These are phyloP conservation scores for Patella depressa DNA, from an alignment of 2,888 invertebrate genomes.

Conservation along the genomic window DNA sequence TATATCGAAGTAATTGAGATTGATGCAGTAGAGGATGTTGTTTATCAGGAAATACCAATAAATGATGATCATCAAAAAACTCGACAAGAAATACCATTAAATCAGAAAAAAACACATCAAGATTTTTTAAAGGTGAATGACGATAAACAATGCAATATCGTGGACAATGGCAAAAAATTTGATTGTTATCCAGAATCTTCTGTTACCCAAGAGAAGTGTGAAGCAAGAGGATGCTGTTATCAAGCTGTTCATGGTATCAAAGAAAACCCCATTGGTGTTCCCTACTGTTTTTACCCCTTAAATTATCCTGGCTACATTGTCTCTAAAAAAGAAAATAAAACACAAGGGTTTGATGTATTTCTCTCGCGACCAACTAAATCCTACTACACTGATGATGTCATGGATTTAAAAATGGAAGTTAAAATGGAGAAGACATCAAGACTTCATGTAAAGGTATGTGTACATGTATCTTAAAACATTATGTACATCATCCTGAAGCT, in stretches of 20 bases:
- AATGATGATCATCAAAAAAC: neutral
- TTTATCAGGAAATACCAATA: neutral
- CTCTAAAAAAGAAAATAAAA: constrained; percentile 24
- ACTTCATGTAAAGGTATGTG: constrained; percentile 51
- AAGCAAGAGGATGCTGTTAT: constrained; percentile 49
- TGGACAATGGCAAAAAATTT: constrained; percentile 42
- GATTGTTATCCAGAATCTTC: constrained; percentile 52
- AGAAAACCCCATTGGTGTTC: constrained; percentile 38
- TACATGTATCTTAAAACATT: too few species aligned
- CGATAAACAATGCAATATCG: constrained; percentile 30
- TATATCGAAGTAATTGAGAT: neutral
- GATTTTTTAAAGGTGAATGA: neutral
- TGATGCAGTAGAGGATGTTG: neutral
- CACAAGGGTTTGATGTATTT: constrained; percentile 33
- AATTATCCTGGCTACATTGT: constrained; percentile 44
- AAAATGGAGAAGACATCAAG: constrained; percentile 45
- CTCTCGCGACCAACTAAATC: constrained; percentile 38
- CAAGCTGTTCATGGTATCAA: constrained; percentile 19
- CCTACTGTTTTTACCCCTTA: constrained; percentile 51
- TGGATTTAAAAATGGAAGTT: constrained; percentile 44
- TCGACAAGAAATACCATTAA: neutral
- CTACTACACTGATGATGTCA: constrained; percentile 45
- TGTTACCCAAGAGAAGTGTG: constrained; percentile 36
- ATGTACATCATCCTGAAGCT: too few species aligned
- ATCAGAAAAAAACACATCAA: neutral